phyloP scores from a whole-genome alignment of 1,140 invertebrate species.

The Rhopalosiphum maidis region DNA sequence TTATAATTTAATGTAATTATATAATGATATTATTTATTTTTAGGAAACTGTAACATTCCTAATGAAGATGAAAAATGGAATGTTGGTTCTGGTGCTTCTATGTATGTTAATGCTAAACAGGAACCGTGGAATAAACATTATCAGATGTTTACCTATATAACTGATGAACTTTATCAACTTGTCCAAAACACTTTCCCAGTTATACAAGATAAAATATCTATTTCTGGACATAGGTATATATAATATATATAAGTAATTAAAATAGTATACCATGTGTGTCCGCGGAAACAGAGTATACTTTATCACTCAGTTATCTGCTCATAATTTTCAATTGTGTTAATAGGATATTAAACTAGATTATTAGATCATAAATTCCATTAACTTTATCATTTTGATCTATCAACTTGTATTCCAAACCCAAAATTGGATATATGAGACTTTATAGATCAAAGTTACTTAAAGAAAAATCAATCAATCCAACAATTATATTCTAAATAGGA shows the following conservation, averaged over 20 bases:
- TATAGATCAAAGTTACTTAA: too few relatives aligned
- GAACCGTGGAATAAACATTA: slow-evolving; percentile 95
- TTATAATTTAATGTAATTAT: neutral
- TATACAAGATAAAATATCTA: slow-evolving; percentile 71
- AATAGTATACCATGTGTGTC: neutral
- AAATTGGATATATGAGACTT: too few relatives aligned
- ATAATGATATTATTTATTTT: slow-evolving; percentile 36
- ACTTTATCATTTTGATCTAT: too few relatives aligned
- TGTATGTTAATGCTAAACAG: slow-evolving; percentile 91
- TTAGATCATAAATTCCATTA: too few relatives aligned
- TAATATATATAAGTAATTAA: neutral
- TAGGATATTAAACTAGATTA: too few relatives aligned
- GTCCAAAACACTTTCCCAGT: slow-evolving; percentile 77
- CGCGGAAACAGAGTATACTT: too few relatives aligned
- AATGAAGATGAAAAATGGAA: slow-evolving; percentile 92
- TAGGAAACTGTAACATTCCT: slow-evolving; percentile 83
- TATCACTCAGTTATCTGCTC: too few relatives aligned
- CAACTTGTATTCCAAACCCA: too few relatives aligned
- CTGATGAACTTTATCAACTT: slow-evolving; percentile 83
- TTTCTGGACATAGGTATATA: slow-evolving; percentile 83
- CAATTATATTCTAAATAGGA: too few relatives aligned
- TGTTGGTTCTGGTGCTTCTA: slow-evolving; percentile 94
- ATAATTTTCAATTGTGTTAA: too few relatives aligned
- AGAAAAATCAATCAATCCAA: too few relatives aligned
- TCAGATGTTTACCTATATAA: slow-evolving; percentile 96